Base-by-base conservation (phyloP, 1,140 invertebrate species). In the Micrasema minimum region DNA sequence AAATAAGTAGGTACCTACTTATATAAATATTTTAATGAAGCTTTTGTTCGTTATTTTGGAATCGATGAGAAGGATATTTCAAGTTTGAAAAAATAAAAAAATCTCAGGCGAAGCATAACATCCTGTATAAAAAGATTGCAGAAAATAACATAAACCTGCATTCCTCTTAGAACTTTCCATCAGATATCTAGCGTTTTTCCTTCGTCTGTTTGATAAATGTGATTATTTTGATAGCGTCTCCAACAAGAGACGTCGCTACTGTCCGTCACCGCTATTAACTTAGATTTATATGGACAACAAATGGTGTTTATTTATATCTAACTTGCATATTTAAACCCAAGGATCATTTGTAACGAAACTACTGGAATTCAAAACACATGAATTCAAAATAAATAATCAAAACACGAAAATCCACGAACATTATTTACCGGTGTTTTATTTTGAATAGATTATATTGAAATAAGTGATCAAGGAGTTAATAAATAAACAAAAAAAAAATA, bases 251-350 rank as follows among this genome's bases (percentile, higher is more conserved):
- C 53, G 35, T 35, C 53, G 23, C n/a, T 51, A 4, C 50, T 57
- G 12, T 57, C 26, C 23, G 53, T 57, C 26, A 14, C 26, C 53
- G 53, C 26, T 18, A 57, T 57, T 57, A 35, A 12, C 12, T 35
- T 12, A 57, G 35, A 57, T 57, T 57, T 57, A 57, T 57, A 35
- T 37, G 11, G 23, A 38, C 53, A 57, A 57, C 53, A 37, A 57
- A 57, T 57, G 53, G 9, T 57, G 48, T 51, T 51, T 51, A 51
- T 51, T 51, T 51, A 16, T 4, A 16, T 51, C 48, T 22, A 22
- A 23, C 20, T 4, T 22, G 20, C 18, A 51, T 11, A 20, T 22
- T 51, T 22, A 11, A 12, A 10, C 22, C 9, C 14, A 12, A 51
- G 11, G 20, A 23, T 51, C 20, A 51, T 12, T 18, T 51, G 18